Evolutionary conservation across 1,140 invertebrate species (phyloP), one percentile per base, ranked within the genome.

Genomic region (Anoplophora glabripennis): DNA sequence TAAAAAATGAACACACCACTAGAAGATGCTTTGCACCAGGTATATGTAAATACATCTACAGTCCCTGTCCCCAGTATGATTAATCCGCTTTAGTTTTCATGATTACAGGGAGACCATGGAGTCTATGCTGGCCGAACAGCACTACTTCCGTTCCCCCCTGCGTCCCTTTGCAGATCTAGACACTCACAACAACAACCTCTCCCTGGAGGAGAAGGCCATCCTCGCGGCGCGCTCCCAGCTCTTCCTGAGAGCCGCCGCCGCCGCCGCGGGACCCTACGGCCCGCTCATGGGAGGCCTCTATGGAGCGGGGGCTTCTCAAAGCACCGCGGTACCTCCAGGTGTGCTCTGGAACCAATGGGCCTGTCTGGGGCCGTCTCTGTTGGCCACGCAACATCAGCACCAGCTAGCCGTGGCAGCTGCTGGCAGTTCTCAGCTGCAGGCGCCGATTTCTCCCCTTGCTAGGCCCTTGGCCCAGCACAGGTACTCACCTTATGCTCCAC

Each of bases 111-210:
- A 89, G 75, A 90, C 87, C 18, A 90, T 89, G 88, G 87, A 89
- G 72, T 89, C 87, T 11, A 89, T 89, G 87, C 69, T 89, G 57
- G 87, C 86, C 11, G 88, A 89, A 70, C 87, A 89, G 72, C 86
- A 89, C 59, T 85, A 88, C 58, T 74, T 88, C 56, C 83, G 87
- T 45, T 87, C 87, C 55, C 87, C 86, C 0, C 77, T 89, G 38
- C 82, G 87, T 36, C 85, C 87, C 1, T 90, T 89, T 72, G 69
- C 63, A 21, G 87, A 89, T 57, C 77, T 89, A 71, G 87, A 89
- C 36, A 68, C 59, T 79, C 83, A 87, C 74, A 79, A 85, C 75
- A 80, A 84, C 66, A 88, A 88, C 59, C 78, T 90, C 28, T 88
- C 85, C 7, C 69, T 89, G 15, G 88, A 89, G 69, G 87, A 90